Base-by-base conservation (phyloP, 2,797 vertebrate genomes). In the Chaetodon trifasciatus region DNA sequence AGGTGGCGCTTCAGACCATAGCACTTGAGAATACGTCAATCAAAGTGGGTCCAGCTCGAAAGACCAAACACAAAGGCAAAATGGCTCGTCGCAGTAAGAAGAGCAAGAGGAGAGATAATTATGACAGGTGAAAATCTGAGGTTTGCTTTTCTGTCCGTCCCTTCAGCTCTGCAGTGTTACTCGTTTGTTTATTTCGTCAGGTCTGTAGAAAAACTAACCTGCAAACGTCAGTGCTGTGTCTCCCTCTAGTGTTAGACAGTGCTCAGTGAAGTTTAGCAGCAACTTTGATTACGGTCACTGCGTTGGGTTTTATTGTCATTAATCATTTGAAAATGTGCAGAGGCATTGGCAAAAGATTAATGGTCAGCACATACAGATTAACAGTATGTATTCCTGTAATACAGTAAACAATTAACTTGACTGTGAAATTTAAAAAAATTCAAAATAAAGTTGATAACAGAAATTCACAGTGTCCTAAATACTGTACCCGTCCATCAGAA, bases 21-120 rank as follows among this genome's bases (percentile, higher is more conserved):
- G 97, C 98, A 0, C 92, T 99, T 23, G 98, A 99, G 88, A 98
- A 99, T 93, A 98, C 98, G 0, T 98, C 97, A 19, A 99, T 99
- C 84, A 98, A 97, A 94, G 95, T 97, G 0, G 98, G 98, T 4
- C 98, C 98, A 0, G 97, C 97, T 1, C 95, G 98, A 61, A 99
- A 97, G 85, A 96, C 96, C 61, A 97, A 96, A 88, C 96, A 96
- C 93, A 98, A 96, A 94, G 97, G 97, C 3, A 97, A 97, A 89
- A 98, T 99, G 98, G 98, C 98, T 0, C 95, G 97, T 0, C 94
- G 98, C 69, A 96, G 96, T 86, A 99, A 98, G 94, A 97, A 95
- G 82, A 97, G 96, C 93, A 96, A 95, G 73, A 95, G 96, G 83
- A 96, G 96, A 61, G 98, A 99, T 5, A 96, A 94, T 28, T 97